Evolutionary conservation across 2,888 invertebrate species (phyloP).

Genomic region (Acleris literana): DNA sequence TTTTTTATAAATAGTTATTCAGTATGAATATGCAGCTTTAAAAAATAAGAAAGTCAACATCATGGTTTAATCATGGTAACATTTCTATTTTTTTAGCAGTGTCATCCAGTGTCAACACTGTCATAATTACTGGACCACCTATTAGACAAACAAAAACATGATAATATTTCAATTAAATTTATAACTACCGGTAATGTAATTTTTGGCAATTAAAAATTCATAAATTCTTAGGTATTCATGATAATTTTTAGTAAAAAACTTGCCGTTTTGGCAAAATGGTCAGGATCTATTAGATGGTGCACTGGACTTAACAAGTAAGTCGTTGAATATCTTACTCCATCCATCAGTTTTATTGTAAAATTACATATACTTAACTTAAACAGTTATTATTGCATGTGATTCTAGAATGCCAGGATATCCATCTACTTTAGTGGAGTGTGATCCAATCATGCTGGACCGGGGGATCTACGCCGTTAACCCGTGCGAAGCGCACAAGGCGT

Average conservation of each 20-base stretch:
- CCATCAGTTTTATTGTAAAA: too few relatives aligned
- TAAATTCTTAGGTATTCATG: slow-evolving; percentile 5
- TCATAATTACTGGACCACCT: too few relatives aligned
- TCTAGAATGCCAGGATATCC: slow-evolving; percentile 43
- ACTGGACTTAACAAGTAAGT: background rate
- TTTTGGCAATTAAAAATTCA: background rate
- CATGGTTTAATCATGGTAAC: too few relatives aligned
- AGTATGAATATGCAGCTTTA: too few relatives aligned
- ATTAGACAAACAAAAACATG: too few relatives aligned
- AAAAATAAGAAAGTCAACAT: too few relatives aligned
- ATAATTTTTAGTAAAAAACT: background rate
- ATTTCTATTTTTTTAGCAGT: too few relatives aligned
- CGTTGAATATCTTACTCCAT: too few relatives aligned
- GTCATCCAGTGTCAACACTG: too few relatives aligned
- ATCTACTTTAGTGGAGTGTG: slow-evolving; percentile 54
- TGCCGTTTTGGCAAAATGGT: slow-evolving; percentile 7
- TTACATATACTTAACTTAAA: too few relatives aligned
- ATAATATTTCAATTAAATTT: background rate
- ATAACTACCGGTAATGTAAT: background rate
- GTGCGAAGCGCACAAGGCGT: slow-evolving; percentile 60
- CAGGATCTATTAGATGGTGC: slow-evolving; percentile 1
- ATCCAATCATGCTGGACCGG: slow-evolving; percentile 62
- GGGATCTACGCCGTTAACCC: slow-evolving; percentile 64
- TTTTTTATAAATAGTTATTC: too few relatives aligned
- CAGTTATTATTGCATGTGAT: background rate